Conservation (phyloP, 2,888 invertebrate species). For the Branchinecta sandiegonensis region DNA sequence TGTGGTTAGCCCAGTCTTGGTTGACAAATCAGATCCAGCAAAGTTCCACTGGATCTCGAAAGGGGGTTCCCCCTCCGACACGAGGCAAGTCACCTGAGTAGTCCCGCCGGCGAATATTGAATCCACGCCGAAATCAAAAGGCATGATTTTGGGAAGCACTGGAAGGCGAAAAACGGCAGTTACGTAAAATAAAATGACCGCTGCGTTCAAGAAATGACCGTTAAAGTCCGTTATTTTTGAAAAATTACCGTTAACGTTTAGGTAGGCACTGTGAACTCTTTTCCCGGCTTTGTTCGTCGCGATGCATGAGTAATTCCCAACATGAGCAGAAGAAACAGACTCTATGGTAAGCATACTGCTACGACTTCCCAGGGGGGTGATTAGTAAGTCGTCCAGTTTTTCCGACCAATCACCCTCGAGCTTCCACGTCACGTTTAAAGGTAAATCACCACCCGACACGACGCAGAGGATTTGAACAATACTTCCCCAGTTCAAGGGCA, state of each 20-base stretch:
- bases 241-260: constrained; percentile 49
- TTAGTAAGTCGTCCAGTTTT: constrained; percentile 27
- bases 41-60: constrained; percentile 35
- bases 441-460: constrained; percentile 37
- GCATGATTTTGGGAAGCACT: constrained; percentile 31
- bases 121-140: constrained; percentile 26
- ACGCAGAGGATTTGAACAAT: constrained; percentile 58
- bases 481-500: constrained; percentile 45
- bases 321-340: constrained; percentile 27
- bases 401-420: constrained; percentile 41
- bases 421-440: constrained; percentile 43
- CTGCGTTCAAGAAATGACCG: too few species aligned
- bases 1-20: constrained; percentile 22
- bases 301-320: constrained; percentile 28
- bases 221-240: too few species aligned
- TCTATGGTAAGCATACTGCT: constrained; percentile 30
- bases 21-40: constrained; percentile 33
- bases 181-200: too few species aligned
- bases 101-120: constrained; percentile 35
- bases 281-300: constrained; percentile 30
- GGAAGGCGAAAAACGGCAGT: neutral
- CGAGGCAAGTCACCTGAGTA: constrained; percentile 26
- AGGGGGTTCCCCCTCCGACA: constrained; percentile 32
- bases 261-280: constrained; percentile 45
- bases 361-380: constrained; percentile 32